Base-by-base conservation (phyloP, 2,113 vertebrate species). In the Mixornis gularis region DNA sequence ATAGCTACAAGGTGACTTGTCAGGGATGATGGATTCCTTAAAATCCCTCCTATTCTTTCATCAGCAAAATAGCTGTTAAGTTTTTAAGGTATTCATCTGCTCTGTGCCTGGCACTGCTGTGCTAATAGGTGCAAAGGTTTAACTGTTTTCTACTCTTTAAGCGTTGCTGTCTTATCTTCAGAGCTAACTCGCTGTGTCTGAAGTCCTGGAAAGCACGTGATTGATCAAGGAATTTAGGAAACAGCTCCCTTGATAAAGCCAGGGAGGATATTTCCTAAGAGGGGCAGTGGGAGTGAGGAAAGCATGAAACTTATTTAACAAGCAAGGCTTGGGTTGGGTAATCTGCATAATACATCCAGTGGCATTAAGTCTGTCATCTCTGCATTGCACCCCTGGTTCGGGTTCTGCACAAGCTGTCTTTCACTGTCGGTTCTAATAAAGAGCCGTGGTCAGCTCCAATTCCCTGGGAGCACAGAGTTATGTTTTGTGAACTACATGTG, bases 341-440 rank as follows among this genome's bases (percentile, higher is more conserved):
- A 97, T 98, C 97, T 98, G 91, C 97, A 97, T 98, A 97, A 97
- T 97, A 95, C 97, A 97, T 97, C 98, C 96, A 95, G 90, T 65
- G 94, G 97, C 95, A 96, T 97, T 97, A 97, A 94, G 93, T 72
- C 97, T 98, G 97, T 97, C 97, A 90, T 96, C 94, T 96, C 89
- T 95, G 94, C 94, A 66, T 94, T 97, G 94, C 96, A 92, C 96
- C 97, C 97, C 96, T 95, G 94, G 96, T 97, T 80, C 51, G 26
- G 95, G 95, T 92, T 98, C 97, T 92, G 91, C 97, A 95, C 81
- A 94, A 96, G 95, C 96, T 98, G 97, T 98, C 97, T 97, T 97
- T 97, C 97, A 97, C 95, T 98, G 98, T 98, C 98, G 96, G 95
- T 95, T 98, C 98, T 98, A 98, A 98, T 98, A 98, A 98, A 98